A percentile compares a stretch with the other conserved stretches of the same genome.
phyloP scores from a whole-genome alignment of 1,140 invertebrate species.

The Bicyclus anynana region DNA sequence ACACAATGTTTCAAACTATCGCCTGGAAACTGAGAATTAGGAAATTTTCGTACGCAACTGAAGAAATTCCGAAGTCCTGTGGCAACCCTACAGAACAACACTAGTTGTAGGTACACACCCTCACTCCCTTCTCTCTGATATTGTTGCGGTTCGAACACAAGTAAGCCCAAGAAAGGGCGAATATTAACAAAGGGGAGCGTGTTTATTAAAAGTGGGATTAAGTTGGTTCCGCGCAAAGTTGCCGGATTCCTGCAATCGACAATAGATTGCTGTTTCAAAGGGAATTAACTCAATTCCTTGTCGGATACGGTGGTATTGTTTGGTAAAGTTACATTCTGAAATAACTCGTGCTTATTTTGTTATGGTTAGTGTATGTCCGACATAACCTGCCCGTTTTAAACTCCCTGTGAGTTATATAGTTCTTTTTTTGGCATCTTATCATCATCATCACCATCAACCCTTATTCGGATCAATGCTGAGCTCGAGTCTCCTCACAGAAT shows the following conservation, averaged over 20 bases:
- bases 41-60: too few species aligned
- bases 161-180: conserved; percentile 10
- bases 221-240: conserved; percentile 8
- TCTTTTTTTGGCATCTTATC: too few species aligned
- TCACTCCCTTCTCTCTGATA: background rate
- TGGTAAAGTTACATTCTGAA: background rate
- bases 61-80: too few species aligned
- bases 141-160: conserved; percentile 12
- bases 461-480: too few species aligned
- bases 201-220: conserved; percentile 24
- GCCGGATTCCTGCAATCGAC: conserved; percentile 6
- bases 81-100: background rate
- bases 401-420: too few species aligned
- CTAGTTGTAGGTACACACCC: background rate
- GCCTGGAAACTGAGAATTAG: too few species aligned
- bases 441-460: too few species aligned
- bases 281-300: background rate
- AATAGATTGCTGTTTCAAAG: conserved; percentile 5
- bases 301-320: background rate
- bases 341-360: too few species aligned
- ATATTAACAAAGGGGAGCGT: conserved; percentile 20
- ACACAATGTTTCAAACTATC: too few species aligned
- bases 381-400: too few species aligned
- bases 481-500: too few species aligned
- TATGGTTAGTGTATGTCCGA: too few species aligned